Percentiles rank a stretch among this genome's conserved stretches.
These are phyloP conservation scores for Spermophilus dauricus DNA, from an alignment of 2,113 vertebrate genomes.

Conservation along the genomic window DNA sequence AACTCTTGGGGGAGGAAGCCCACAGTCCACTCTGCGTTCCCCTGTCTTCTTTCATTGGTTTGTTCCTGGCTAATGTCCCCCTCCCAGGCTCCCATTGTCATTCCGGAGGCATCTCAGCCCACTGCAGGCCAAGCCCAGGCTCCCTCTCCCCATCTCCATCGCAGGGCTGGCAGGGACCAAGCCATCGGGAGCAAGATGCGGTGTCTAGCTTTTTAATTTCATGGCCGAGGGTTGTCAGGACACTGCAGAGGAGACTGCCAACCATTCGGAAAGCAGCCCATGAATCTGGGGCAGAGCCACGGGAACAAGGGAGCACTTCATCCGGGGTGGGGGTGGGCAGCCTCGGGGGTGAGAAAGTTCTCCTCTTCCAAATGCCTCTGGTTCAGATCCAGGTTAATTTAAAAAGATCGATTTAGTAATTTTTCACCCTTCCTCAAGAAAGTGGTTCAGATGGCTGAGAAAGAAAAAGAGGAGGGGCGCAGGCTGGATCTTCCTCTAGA, in stretches of 20 bases:
- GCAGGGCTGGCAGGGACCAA: conserved; percentile 77
- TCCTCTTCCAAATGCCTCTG: conserved; percentile 47
- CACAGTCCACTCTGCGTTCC: background rate
- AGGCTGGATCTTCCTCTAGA: background rate
- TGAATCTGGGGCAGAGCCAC: conserved; percentile 68
- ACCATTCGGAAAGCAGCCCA: conserved; percentile 64
- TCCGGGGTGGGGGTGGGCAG: conserved; percentile 31
- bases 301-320: conserved; percentile 64
- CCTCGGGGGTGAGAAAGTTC: conserved; percentile 59
- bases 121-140: conserved; percentile 37
- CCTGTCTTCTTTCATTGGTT: too few relatives aligned
- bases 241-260: conserved; percentile 83
- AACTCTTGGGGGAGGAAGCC: conserved; percentile 18
- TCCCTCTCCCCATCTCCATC: conserved; percentile 70
- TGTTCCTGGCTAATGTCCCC: too few relatives aligned
- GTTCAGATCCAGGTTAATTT: background rate
- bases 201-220: conserved; percentile 81
- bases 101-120: conserved; percentile 64
- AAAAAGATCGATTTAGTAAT: conserved; percentile 69
- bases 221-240: conserved; percentile 85
- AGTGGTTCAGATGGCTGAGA: conserved; percentile 10
- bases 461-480: background rate
- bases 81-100: conserved; percentile 45
- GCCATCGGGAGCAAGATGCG: conserved; percentile 51
- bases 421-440: conserved; percentile 36